These are phyloP conservation scores for Heliconius hewitsoni DNA, from an alignment of 1,140 invertebrate genomes.

Conservation along the genomic window DNA sequence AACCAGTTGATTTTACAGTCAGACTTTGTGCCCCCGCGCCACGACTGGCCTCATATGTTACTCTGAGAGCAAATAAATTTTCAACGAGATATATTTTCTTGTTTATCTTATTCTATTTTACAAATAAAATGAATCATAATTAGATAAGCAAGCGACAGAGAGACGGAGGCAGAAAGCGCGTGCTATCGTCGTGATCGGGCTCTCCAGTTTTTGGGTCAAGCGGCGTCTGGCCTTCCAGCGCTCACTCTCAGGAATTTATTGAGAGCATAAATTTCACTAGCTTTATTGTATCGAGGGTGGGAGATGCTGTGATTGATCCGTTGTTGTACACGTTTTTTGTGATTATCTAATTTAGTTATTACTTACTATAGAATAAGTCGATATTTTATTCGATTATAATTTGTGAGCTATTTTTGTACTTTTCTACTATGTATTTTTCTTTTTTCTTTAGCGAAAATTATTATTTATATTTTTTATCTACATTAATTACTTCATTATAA, in stretches of 20 bases:
- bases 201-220: slow-evolving; percentile 78
- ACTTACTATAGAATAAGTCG: neutral
- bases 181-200: slow-evolving; percentile 70
- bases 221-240: slow-evolving; percentile 59
- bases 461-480: too few relatives aligned
- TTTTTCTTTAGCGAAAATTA: neutral
- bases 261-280: slow-evolving; percentile 54
- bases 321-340: slow-evolving; percentile 26
- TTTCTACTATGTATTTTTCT: neutral
- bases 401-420: neutral
- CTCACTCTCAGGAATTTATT: slow-evolving; percentile 63
- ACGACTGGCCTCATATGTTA: neutral
- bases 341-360: slow-evolving; percentile 27
- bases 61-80: neutral
- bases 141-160: slow-evolving; percentile 45
- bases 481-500: too few relatives aligned
- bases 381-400: neutral
- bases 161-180: slow-evolving; percentile 46
- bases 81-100: neutral
- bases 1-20: too few relatives aligned
- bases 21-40: too few relatives aligned
- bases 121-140: slow-evolving; percentile 42
- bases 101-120: slow-evolving; percentile 14
- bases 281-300: slow-evolving; percentile 39
- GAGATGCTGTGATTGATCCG: slow-evolving; percentile 35